Conservation (phyloP, 2,113 vertebrate species). For the Centropus bengalensis region DNA sequence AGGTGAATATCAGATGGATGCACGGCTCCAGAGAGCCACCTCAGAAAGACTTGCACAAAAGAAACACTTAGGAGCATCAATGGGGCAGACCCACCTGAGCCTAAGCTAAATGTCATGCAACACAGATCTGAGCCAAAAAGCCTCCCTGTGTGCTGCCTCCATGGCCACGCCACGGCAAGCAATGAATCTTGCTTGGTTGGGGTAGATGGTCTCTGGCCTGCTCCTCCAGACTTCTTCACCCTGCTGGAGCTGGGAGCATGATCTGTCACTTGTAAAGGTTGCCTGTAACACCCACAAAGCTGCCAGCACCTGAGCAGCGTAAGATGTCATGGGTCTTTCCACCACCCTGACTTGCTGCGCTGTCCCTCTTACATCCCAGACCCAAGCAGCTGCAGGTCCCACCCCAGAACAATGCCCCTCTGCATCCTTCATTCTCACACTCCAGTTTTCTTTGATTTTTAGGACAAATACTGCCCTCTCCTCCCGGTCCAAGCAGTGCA, state of each 20-base stretch:
- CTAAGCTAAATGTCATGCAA: not conserved
- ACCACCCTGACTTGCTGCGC: not conserved
- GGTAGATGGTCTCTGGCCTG: not conserved
- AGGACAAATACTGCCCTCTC: not conserved
- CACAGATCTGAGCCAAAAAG: not conserved
- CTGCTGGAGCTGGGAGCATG: not conserved
- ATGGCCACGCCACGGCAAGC: not conserved
- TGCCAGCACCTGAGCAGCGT: not conserved
- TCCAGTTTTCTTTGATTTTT: not conserved
- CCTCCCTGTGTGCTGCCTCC: accelerated
- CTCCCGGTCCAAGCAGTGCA: not conserved
- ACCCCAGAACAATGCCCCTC: accelerated
- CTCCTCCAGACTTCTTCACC: not conserved
- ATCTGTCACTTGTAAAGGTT: not conserved
- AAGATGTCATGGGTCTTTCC: not conserved
- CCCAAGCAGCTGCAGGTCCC: not conserved
- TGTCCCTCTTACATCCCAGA: not conserved
- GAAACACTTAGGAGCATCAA: not conserved
- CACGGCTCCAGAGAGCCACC: accelerated
- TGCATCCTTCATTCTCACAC: not conserved
- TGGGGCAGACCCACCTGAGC: not conserved
- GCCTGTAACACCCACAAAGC: not conserved
- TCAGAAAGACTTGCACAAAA: not conserved
- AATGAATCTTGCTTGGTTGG: not conserved
- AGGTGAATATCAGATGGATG: not conserved